These are phyloP conservation scores for Urophycis tenuis DNA, from an alignment of 2,797 vertebrate species.

Conservation along the genomic window DNA sequence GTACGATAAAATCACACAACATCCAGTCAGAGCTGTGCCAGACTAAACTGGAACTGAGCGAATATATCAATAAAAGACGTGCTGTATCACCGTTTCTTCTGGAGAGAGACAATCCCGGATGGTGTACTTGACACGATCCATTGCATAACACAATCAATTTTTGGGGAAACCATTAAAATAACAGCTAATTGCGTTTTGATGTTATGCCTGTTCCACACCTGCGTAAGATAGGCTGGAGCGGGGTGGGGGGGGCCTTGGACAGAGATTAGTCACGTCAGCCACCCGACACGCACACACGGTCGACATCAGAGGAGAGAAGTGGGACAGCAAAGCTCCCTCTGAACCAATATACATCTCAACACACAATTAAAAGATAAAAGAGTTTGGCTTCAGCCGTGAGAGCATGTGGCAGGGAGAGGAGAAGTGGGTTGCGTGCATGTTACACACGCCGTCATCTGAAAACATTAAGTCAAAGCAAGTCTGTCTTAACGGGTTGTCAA, in stretches of 20 bases:
- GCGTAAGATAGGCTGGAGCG: neutral
- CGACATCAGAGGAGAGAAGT: neutral
- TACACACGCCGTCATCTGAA: neutral
- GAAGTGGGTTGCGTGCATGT: neutral
- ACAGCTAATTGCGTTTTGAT: constrained; percentile 7
- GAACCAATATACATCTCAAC: constrained; percentile 1
- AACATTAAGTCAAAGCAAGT: neutral
- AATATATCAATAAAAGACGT: neutral
- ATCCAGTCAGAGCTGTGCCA: neutral
- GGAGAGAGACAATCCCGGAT: neutral
- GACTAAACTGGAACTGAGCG: neutral
- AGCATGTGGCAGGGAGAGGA: neutral
- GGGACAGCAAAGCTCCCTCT: neutral
- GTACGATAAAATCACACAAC: neutral
- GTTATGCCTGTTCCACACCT: neutral
- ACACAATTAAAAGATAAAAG: neutral
- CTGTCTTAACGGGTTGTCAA: neutral
- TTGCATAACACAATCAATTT: neutral
- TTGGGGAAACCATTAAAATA: neutral
- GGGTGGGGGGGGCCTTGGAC: neutral
- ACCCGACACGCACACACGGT: neutral
- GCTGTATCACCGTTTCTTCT: neutral
- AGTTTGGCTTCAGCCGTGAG: neutral
- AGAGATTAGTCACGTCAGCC: neutral
- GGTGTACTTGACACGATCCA: neutral